phyloP scores from a whole-genome alignment of 2,888 invertebrate species.

The Hipparchia sbordonii region DNA sequence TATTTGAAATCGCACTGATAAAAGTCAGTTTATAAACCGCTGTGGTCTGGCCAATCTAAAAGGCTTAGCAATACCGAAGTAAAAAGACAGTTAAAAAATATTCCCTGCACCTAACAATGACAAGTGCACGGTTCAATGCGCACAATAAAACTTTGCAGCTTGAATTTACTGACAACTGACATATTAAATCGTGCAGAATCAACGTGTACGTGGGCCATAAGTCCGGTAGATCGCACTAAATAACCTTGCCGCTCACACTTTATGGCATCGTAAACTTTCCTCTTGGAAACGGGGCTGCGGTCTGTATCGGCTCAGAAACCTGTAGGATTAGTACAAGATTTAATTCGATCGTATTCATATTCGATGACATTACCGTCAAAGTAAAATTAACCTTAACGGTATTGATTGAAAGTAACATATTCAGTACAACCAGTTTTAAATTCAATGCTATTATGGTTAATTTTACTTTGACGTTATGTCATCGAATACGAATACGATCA shows the following conservation, averaged over 20 bases:
- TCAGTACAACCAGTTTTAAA: too few relatives aligned
- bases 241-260: conserved; percentile 14
- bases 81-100: conserved; percentile 7
- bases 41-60: neutral
- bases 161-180: conserved; percentile 16
- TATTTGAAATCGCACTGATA: neutral
- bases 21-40: neutral
- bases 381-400: too few relatives aligned
- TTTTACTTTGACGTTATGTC: too few relatives aligned
- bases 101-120: neutral
- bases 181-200: conserved; percentile 16
- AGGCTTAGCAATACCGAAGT: neutral
- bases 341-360: too few relatives aligned
- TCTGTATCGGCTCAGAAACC: conserved; percentile 8
- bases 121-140: neutral
- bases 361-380: too few relatives aligned
- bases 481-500: too few relatives aligned
- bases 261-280: conserved; percentile 17
- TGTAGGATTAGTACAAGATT: neutral
- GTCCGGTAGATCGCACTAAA: conserved; percentile 9
- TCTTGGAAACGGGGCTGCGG: neutral
- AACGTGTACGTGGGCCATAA: conserved; percentile 8
- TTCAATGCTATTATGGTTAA: too few relatives aligned
- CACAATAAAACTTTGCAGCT: conserved; percentile 5
- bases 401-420: too few relatives aligned